A percentile compares a stretch with the other conserved stretches of the same genome.
phyloP scores from a whole-genome alignment of 2,888 invertebrate genomes.

The Suillia variegata region DNA sequence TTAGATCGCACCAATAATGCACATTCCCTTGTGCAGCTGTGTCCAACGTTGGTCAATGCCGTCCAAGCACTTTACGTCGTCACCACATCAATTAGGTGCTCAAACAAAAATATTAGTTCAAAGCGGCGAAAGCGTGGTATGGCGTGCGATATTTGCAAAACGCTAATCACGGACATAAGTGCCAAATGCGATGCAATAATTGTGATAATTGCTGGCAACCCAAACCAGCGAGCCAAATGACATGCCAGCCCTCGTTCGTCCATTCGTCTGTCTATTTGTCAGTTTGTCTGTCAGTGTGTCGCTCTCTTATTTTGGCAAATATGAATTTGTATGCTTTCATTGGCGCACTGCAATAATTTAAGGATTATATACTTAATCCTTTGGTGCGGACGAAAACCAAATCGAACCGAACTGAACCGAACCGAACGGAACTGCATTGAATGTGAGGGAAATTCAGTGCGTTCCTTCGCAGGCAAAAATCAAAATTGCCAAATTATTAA shows the following conservation, averaged over 20 bases:
- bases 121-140: not conserved
- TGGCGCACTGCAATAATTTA: constrained; percentile 43
- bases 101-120: constrained; percentile 1
- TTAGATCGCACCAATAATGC: too few species aligned
- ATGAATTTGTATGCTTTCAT: constrained; percentile 33
- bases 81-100: not conserved
- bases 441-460: not conserved
- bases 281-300: too few species aligned
- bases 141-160: not conserved
- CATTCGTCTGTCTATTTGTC: not conserved
- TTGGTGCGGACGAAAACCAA: constrained; percentile 9
- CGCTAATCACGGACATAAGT: constrained; percentile 1
- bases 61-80: not conserved
- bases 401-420: not conserved
- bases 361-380: constrained; percentile 50
- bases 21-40: too few species aligned
- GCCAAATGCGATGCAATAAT: not conserved
- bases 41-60: too few species aligned
- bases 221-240: not conserved
- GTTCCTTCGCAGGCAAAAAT: not conserved
- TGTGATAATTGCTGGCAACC: not conserved
- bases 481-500: constrained; percentile 25
- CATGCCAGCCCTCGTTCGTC: not conserved
- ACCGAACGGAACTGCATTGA: not conserved
- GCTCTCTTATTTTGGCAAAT: not conserved